Evolutionary conservation across 2,888 invertebrate genomes (phyloP).

Genomic region (Campopleginae sp.): DNA sequence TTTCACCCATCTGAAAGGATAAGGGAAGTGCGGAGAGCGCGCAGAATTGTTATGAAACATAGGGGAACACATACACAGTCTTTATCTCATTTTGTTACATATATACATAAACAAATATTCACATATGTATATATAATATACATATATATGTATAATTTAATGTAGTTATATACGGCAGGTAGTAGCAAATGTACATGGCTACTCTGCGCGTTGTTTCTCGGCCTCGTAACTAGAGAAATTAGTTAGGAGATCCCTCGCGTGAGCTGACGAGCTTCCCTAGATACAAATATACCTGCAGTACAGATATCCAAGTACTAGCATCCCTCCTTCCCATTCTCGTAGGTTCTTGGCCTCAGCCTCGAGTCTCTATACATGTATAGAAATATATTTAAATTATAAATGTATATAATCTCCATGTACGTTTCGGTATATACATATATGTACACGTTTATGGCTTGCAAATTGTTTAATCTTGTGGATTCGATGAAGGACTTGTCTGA

Average conservation of each 20-base stretch:
- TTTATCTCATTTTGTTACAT: conserved; percentile 14
- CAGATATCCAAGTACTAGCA: conserved; percentile 14
- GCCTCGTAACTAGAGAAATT: conserved; percentile 71
- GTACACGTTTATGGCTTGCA: conserved; percentile 38
- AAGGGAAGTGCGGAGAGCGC: conserved; percentile 42
- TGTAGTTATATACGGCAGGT: conserved; percentile 1
- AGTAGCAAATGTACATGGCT: conserved; percentile 64
- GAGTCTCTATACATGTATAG: conserved; percentile 3
- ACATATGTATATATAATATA: conserved; percentile 26
- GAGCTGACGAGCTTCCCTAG: conserved; percentile 61
- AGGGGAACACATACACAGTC: conserved; percentile 36
- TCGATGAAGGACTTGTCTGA: conserved; percentile 49
- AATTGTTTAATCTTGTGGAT: conserved; percentile 66
- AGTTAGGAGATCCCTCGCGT: conserved; percentile 72
- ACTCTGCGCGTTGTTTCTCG: conserved; percentile 53
- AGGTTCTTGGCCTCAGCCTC: conserved; percentile 34
- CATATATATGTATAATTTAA: conserved; percentile 30
- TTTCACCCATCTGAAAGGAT: conserved; percentile 20
- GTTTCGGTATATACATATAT: background rate
- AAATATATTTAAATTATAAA: conserved; percentile 14
- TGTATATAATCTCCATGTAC: conserved; percentile 4
- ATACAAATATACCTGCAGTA: conserved; percentile 12
- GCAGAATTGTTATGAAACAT: conserved; percentile 70
- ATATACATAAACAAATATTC: conserved; percentile 34
- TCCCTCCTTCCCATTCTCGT: background rate